phyloP scores from a whole-genome alignment of 2,797 vertebrate genomes.

The Gobio occitaniae region DNA sequence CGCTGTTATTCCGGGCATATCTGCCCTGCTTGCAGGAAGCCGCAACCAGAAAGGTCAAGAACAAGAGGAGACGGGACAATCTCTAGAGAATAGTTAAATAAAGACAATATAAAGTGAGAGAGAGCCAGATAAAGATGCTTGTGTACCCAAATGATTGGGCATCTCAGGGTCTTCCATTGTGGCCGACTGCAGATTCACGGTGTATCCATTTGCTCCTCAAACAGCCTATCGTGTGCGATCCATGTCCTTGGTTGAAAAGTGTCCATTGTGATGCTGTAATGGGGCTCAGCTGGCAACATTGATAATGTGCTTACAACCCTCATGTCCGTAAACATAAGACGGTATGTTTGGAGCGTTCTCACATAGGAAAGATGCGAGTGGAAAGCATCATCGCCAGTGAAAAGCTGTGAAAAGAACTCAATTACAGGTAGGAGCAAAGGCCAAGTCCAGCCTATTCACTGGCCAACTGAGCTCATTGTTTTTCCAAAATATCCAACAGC shows the following conservation, averaged over 20 bases:
- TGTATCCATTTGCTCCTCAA: neutral
- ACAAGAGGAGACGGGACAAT: constrained; percentile 23
- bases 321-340: neutral
- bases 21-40: constrained; percentile 24
- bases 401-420: constrained; percentile 52
- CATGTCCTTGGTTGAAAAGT: constrained; percentile 46
- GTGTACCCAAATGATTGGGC: constrained; percentile 34
- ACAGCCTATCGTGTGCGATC: neutral
- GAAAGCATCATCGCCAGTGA: constrained; percentile 25
- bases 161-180: constrained; percentile 52
- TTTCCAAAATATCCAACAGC: neutral
- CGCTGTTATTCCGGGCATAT: constrained; percentile 35
- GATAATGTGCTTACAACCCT: constrained; percentile 23
- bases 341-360: neutral
- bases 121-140: neutral
- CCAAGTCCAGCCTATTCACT: constrained; percentile 37
- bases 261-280: constrained; percentile 38
- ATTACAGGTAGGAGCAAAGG: constrained; percentile 50
- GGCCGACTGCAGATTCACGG: neutral
- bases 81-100: constrained; percentile 34
- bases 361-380: neutral
- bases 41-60: constrained; percentile 32
- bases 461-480: constrained; percentile 23
- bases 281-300: constrained; percentile 52
- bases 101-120: constrained; percentile 18